Percentiles rank a stretch among this genome's conserved stretches.
phyloP scores from a whole-genome alignment of 1,140 invertebrate species.

The Cyclina sinensis region DNA sequence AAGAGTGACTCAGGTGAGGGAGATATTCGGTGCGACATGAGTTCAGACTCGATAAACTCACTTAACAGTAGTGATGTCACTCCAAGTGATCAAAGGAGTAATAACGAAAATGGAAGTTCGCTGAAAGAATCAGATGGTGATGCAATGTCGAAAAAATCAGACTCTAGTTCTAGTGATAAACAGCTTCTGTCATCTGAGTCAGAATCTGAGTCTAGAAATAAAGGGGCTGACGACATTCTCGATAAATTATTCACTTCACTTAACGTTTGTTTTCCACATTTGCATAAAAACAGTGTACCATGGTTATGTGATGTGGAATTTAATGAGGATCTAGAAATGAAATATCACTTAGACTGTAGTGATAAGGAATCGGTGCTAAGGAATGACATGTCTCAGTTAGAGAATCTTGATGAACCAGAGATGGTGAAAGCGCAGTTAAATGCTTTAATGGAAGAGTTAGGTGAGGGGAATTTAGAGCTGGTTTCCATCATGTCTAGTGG shows the following conservation, averaged over 20 bases:
- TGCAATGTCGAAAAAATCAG: slow-evolving; percentile 66
- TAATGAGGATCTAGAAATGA: slow-evolving; percentile 39
- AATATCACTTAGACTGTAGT: slow-evolving; percentile 26
- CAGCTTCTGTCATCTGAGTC: slow-evolving; percentile 44
- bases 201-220: slow-evolving; percentile 41
- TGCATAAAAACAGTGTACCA: slow-evolving; percentile 38
- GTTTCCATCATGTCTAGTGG: slow-evolving; percentile 24
- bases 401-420: slow-evolving; percentile 33
- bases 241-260: slow-evolving; percentile 28
- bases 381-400: slow-evolving; percentile 17
- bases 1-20: slow-evolving; percentile 61
- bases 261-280: slow-evolving; percentile 51
- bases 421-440: slow-evolving; percentile 50
- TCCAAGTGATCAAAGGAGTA: slow-evolving; percentile 58
- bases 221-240: slow-evolving; percentile 2
- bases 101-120: slow-evolving; percentile 60
- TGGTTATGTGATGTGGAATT: slow-evolving; percentile 62
- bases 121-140: slow-evolving; percentile 63
- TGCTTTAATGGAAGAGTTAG: slow-evolving; percentile 49
- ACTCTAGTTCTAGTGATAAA: slow-evolving; percentile 65
- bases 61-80: slow-evolving; percentile 51
- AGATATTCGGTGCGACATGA: slow-evolving; percentile 32
- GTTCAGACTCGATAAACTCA: slow-evolving; percentile 45
- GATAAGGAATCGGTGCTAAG: slow-evolving; percentile 8
- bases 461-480: slow-evolving; percentile 3